Evolutionary conservation across 2,113 vertebrate genomes (phyloP), one percentile per base, ranked within the genome.

Genomic region (Notiomystis cincta): DNA sequence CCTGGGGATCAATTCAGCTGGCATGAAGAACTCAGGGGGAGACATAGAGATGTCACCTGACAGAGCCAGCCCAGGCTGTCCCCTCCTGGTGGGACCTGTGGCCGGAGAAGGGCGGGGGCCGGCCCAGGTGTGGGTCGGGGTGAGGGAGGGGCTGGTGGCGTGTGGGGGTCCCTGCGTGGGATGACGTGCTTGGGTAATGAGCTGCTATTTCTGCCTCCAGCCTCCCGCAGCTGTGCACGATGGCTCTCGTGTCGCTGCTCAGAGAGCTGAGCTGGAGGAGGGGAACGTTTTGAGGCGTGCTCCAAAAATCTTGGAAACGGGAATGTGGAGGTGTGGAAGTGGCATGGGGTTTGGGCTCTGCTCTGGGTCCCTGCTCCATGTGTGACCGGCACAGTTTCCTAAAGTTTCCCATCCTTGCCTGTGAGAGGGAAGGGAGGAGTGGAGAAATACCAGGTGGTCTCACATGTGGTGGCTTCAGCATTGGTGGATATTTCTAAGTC

Each of bases 1-100:
- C 57, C 90, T 95, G 92, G 81, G 93, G 92, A 95, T 10, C 60
- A 38, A 30, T 96, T 89, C 58, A 79, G 76, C 40, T 48, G 17
- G 85, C 21, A 42, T 4, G 42, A 42, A 57, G 11, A 77, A 92
- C 22, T 12, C 72, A 37, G 94, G 91, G 72, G n/a, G 47, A 60
- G 44, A 37, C 19, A 22, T 4, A 1, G 18, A 44, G 82, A 2
- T 50, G 84, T 45, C 40, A 10, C 48, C 58, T 5, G 30, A 40
- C 11, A 30, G 38, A 23, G n/a, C 27, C 37, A 61, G 40, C 57
- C 87, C 20, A 10, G 20, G 27, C 37, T 83, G 73, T 89, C 51
- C 56, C 60, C 45, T 76, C 60, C 16, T 0, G 0, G 35, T 62
- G 70, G 73, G 56, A 38, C 27, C 42, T 54, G 72, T 48, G 75